A percentile compares a stretch with the other conserved stretches of the same genome.
Conservation (phyloP, 2,797 vertebrate species). For the Phalanger gymnotis region DNA sequence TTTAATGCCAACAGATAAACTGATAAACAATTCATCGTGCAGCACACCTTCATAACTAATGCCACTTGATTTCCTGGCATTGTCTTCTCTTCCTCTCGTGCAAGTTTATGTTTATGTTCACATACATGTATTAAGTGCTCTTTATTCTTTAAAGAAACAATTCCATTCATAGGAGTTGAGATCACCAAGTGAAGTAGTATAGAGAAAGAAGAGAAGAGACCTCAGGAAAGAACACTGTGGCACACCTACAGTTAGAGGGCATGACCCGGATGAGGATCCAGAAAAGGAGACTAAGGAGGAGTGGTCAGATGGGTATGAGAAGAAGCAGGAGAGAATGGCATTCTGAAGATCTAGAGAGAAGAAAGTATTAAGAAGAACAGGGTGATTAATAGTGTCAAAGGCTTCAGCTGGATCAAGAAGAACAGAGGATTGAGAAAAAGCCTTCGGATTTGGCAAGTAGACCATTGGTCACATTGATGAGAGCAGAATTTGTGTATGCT, state of each 20-base stretch:
- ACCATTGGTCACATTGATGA: not conserved
- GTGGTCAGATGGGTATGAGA: not conserved
- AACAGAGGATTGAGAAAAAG: not conserved
- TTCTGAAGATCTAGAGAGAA: not conserved
- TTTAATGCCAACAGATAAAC: not conserved
- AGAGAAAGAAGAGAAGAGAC: not conserved
- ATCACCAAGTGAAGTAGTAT: not conserved
- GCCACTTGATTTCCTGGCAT: not conserved
- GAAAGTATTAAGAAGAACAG: not conserved
- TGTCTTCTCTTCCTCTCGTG: not conserved
- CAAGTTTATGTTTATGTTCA: conserved; percentile 1
- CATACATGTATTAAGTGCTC: not conserved
- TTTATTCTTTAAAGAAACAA: conserved; percentile 31
- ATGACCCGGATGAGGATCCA: not conserved
- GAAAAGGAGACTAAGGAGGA: not conserved
- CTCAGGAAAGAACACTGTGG: not conserved
- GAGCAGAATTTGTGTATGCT: not conserved
- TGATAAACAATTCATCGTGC: not conserved
- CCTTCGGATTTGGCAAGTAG: not conserved
- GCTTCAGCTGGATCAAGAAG: not conserved
- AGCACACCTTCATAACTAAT: conserved; percentile 1
- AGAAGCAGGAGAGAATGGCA: not conserved
- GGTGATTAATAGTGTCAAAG: not conserved
- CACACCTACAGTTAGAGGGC: too few species aligned
- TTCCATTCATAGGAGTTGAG: not conserved